phyloP scores from a whole-genome alignment of 1,140 invertebrate genomes.

The Cherax quadricarinatus region DNA sequence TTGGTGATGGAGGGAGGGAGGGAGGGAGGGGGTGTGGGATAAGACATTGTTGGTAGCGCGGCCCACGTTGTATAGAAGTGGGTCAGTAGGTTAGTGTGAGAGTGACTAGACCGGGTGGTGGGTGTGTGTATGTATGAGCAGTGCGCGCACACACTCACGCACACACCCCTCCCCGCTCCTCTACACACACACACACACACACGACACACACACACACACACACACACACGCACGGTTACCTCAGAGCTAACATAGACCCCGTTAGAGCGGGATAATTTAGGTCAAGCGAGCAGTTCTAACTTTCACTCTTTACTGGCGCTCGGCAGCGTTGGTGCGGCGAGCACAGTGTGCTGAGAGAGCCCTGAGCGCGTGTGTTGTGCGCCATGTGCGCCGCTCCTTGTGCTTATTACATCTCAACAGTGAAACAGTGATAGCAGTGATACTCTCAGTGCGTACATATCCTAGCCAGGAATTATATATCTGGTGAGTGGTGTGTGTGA shows the following conservation, averaged over 20 bases:
- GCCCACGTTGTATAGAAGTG: slow-evolving; percentile 46
- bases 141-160: slow-evolving; percentile 55
- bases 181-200: slow-evolving; percentile 40
- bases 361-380: slow-evolving; percentile 36
- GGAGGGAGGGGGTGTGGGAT: slow-evolving; percentile 4
- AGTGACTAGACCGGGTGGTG: slow-evolving; percentile 52
- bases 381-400: slow-evolving; percentile 32
- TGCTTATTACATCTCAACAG: slow-evolving; percentile 17
- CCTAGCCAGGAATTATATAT: not conserved
- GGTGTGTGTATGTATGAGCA: slow-evolving; percentile 58
- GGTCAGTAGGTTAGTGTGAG: slow-evolving; percentile 67
- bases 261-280: slow-evolving; percentile 59
- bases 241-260: slow-evolving; percentile 67
- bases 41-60: slow-evolving; percentile 39
- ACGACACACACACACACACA: slow-evolving; percentile 40
- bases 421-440: slow-evolving; percentile 6
- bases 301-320: slow-evolving; percentile 71
- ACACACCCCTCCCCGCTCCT: slow-evolving; percentile 16
- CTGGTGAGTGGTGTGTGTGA: slow-evolving; percentile 17
- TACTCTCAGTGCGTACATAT: not conserved
- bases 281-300: slow-evolving; percentile 68
- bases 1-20: too few species aligned
- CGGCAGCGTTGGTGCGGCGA: slow-evolving; percentile 25
- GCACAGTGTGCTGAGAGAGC: slow-evolving; percentile 40
- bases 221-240: slow-evolving; percentile 63